Evolutionary conservation across 2,113 vertebrate genomes (phyloP).

Genomic region (Tragelaphus buxtoni): DNA sequence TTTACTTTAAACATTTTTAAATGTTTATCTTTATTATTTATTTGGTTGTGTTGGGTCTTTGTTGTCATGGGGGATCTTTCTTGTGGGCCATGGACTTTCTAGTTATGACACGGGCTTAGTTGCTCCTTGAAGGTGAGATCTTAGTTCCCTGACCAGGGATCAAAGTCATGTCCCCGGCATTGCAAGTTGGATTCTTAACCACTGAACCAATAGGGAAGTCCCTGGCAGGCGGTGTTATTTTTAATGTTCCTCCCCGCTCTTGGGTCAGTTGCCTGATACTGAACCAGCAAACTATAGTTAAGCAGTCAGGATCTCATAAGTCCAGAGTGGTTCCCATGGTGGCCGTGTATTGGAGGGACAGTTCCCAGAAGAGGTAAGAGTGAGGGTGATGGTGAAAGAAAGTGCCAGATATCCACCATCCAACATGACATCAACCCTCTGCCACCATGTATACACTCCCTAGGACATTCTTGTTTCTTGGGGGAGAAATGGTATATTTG

Average conservation of each 20-base stretch:
- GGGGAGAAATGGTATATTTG: not conserved
- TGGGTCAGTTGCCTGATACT: not conserved
- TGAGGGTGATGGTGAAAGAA: not conserved
- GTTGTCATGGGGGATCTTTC: not conserved
- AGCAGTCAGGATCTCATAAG: not conserved
- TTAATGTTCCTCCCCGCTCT: not conserved
- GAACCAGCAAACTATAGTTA: not conserved
- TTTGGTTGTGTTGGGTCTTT: not conserved
- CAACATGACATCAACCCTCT: not conserved
- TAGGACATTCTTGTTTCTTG: not conserved
- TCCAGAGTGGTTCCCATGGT: not conserved
- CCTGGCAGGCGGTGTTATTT: not conserved
- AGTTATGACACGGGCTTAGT: not conserved
- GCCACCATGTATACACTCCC: accelerated
- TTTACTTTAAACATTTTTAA: not conserved
- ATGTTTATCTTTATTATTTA: not conserved
- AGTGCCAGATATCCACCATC: not conserved
- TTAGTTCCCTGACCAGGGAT: not conserved
- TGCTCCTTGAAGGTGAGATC: not conserved
- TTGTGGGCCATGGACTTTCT: not conserved
- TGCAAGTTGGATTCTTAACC: not conserved
- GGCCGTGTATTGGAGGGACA: not conserved
- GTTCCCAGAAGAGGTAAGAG: not conserved
- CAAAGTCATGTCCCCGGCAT: not conserved
- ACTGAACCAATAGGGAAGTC: not conserved